Evolutionary conservation across 92 coral and sea anemone species (phyloP).

Genomic region (Phenganax stokvisi): DNA sequence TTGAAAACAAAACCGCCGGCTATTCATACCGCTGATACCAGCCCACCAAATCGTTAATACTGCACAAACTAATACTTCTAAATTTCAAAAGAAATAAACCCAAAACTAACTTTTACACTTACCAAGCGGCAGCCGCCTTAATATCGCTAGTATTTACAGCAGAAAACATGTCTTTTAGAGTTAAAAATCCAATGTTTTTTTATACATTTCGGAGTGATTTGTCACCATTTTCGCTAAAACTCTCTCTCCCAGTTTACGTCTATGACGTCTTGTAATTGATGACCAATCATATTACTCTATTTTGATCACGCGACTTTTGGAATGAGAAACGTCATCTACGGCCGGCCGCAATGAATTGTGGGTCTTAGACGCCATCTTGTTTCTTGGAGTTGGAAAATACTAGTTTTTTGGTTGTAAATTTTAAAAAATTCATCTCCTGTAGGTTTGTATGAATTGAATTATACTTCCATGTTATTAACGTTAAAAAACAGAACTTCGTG

Average conservation of each 20-base stretch:
- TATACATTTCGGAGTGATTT: slow-evolving; percentile 14
- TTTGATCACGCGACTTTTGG: slow-evolving; percentile 14
- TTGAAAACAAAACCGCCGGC: neutral
- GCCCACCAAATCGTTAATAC: neutral
- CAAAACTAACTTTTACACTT: slow-evolving; percentile 36
- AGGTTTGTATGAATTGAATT: neutral
- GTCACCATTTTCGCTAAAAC: neutral
- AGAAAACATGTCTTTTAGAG: slow-evolving; percentile 61
- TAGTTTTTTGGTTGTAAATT: slow-evolving; percentile 18
- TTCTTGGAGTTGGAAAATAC: slow-evolving; percentile 22
- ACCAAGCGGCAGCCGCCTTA: slow-evolving; percentile 91
- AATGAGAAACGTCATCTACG: slow-evolving; percentile 27
- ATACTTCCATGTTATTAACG: neutral
- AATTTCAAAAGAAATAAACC: neutral
- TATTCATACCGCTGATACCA: neutral
- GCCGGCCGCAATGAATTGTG: slow-evolving; percentile 50
- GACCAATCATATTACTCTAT: slow-evolving; percentile 12
- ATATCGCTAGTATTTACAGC: slow-evolving; percentile 71
- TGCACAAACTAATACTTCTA: neutral
- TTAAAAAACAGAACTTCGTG: neutral
- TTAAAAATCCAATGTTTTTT: slow-evolving; percentile 14
- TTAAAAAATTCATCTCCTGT: neutral
- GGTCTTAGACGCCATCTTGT: slow-evolving; percentile 67
- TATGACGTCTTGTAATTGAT: slow-evolving; percentile 44
- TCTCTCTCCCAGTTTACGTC: neutral